phyloP scores from a whole-genome alignment of 2,888 invertebrate species.

The Sphecodes monilicornis region DNA sequence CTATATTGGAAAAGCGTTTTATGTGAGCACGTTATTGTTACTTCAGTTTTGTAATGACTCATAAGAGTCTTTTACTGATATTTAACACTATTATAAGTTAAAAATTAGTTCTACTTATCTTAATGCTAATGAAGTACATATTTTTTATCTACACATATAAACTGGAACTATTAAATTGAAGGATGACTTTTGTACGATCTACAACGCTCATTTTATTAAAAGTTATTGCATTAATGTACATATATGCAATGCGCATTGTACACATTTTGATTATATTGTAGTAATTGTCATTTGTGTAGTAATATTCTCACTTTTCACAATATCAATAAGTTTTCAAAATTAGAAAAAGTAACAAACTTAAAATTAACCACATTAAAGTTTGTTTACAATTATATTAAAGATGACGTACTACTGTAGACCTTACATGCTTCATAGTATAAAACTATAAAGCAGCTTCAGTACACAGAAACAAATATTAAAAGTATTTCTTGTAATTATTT shows the following conservation, averaged over 20 bases:
- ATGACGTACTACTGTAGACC: constrained; percentile 12
- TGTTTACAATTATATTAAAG: constrained; percentile 17
- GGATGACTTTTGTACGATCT: constrained; percentile 35
- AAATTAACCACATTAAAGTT: constrained; percentile 21
- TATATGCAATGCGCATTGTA: constrained; percentile 52
- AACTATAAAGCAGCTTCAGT: constrained; percentile 57
- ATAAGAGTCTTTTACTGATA: constrained; percentile 56
- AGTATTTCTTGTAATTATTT: constrained; percentile 50
- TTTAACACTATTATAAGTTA: constrained; percentile 20
- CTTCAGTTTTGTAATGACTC: constrained; percentile 66
- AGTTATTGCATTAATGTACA: constrained; percentile 62
- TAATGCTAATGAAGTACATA: constrained; percentile 16
- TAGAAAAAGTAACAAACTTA: constrained; percentile 42
- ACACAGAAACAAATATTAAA: constrained; percentile 53
- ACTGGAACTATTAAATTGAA: constrained; percentile 40
- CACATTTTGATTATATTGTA: constrained; percentile 44
- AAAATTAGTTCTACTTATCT: constrained; percentile 19
- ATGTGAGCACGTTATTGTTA: constrained; percentile 68
- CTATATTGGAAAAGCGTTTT: constrained; percentile 70
- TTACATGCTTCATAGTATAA: constrained; percentile 28
- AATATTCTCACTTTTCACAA: constrained; percentile 37
- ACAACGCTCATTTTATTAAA: constrained; percentile 56
- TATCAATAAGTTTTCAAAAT: constrained; percentile 42
- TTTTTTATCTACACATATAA: constrained; percentile 20
- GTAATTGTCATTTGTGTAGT: constrained; percentile 20